Evolutionary conservation across 2,797 vertebrate genomes (phyloP), one percentile per base, ranked within the genome.

Genomic region (Kryptopterus vitreolus): DNA sequence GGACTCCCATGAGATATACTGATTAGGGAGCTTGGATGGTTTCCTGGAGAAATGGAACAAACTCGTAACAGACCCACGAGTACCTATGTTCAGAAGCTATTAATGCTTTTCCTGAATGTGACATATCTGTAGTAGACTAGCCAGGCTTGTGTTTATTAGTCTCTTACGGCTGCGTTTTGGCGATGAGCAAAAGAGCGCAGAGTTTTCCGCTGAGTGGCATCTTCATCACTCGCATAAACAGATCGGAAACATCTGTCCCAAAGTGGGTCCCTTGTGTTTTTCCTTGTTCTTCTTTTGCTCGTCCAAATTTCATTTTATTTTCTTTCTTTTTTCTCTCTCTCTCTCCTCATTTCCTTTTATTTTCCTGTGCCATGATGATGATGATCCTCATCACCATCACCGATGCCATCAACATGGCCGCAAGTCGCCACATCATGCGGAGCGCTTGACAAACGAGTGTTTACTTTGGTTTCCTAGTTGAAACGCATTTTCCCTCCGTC

Each of bases 201-300:
- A 35, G 31, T 43, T 83, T 85, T 83, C 72, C 31, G 57, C 68
- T 75, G 68, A 66, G 66, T 52, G n/a, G 63, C 77, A 63, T 20
- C 80, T 82, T 87, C 82, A 83, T 58, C 62, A 86, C 82, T 82
- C 85, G 85, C 83, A 83, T 81, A 87, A 90, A 89, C 82, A 83
- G 87, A 92, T 91, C 86, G 52, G 86, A 92, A 92, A 91, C 90
- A 90, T 91, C 89, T 93, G 92, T 92, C 79, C 87, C 26, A 87
- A 88, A 90, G 84, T 11, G 57, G 24, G 48, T 77, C n/a, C 22
- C n/a, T 77, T 20, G 65, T 35, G 61, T 63, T 22, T 61, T 15
- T 12, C 66, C n/a, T 35, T 15, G 12, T 50, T 46, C n/a, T 69
- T 15, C 29, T 59, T 57, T 52, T 77, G 29, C 15, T 71, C 68